Percentiles rank a stretch among this genome's conserved stretches.
Evolutionary conservation across 2,797 vertebrate species (phyloP).

Genomic region (Coracias cyanogaster): DNA sequence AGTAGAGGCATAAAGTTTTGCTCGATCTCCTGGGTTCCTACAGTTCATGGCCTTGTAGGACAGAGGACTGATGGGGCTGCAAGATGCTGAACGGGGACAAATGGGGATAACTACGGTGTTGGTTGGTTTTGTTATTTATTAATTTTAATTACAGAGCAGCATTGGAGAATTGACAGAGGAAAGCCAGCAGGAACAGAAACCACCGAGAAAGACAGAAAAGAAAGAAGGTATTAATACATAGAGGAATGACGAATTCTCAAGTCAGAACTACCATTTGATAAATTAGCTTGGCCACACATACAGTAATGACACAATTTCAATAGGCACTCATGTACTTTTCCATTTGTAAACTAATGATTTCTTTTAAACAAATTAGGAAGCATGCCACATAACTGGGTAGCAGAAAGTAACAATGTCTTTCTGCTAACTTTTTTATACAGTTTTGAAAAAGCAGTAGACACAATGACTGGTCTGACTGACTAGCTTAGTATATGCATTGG

Average conservation of each 20-base stretch:
- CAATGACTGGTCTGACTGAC: not conserved
- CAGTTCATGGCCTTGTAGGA: conserved; percentile 90
- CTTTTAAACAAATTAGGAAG: not conserved
- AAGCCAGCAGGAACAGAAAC: conserved; percentile 76
- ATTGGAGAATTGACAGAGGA: conserved; percentile 70
- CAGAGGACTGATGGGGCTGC: conserved; percentile 91
- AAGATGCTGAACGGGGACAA: conserved; percentile 99
- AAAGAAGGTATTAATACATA: conserved; percentile 78
- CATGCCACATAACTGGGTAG: not conserved
- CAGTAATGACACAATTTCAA: not conserved
- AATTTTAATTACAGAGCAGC: conserved; percentile 73
- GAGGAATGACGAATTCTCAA: conserved; percentile 35
- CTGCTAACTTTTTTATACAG: not conserved
- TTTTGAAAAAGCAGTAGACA: conserved; percentile 52
- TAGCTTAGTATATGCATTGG: not conserved
- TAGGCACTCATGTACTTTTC: not conserved
- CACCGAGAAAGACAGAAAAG: conserved; percentile 74
- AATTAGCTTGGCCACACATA: not conserved
- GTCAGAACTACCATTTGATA: conserved; percentile 70
- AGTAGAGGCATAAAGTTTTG: conserved; percentile 83
- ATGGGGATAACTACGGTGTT: conserved; percentile 91
- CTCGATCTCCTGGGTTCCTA: conserved; percentile 80
- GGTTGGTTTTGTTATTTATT: conserved; percentile 65
- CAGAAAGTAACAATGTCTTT: not conserved
- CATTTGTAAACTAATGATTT: not conserved